Percentiles rank a stretch among this genome's conserved stretches.
These are phyloP conservation scores for Mamestra brassicae DNA, from an alignment of 2,888 invertebrate genomes.

Conservation along the genomic window DNA sequence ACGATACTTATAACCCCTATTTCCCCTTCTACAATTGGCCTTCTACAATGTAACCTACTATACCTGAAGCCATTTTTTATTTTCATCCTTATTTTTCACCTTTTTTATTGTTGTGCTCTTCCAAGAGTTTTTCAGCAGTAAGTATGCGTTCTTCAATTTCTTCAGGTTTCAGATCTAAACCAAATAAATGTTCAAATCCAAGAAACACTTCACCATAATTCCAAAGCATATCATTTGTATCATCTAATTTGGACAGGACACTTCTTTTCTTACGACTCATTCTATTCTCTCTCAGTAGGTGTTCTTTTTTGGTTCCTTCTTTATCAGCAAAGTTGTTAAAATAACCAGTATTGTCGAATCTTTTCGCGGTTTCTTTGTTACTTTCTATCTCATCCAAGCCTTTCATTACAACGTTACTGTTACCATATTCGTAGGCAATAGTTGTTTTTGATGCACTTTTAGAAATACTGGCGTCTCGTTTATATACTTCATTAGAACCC, in stretches of 20 bases:
- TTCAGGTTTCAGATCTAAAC: constrained; percentile 66
- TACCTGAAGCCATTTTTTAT: too few species aligned
- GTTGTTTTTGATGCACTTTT: constrained; percentile 22
- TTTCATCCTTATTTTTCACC: constrained; percentile 14
- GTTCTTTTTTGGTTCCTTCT: constrained; percentile 16
- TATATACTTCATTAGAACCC: constrained; percentile 20
- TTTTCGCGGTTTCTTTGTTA: constrained; percentile 23
- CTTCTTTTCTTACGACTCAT: constrained; percentile 8
- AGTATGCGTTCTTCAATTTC: constrained; percentile 73
- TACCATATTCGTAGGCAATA: constrained; percentile 49
- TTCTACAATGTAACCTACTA: too few species aligned
- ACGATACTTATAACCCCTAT: not conserved
- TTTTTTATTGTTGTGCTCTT: constrained; percentile 73
- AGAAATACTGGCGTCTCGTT: constrained; percentile 40
- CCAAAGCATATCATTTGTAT: constrained; percentile 9
- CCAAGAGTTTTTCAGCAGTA: constrained; percentile 72
- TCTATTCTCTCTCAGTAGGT: not conserved
- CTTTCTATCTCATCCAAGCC: constrained; percentile 12
- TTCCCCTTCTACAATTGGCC: too few species aligned
- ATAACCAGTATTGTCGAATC: not conserved
- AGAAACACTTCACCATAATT: constrained; percentile 37
- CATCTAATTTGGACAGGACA: constrained; percentile 18
- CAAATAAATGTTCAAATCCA: constrained; percentile 43
- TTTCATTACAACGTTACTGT: constrained; percentile 43
- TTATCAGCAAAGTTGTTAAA: not conserved